phyloP scores from a whole-genome alignment of 2,113 vertebrate genomes.

The Salvelinus namaycush region DNA sequence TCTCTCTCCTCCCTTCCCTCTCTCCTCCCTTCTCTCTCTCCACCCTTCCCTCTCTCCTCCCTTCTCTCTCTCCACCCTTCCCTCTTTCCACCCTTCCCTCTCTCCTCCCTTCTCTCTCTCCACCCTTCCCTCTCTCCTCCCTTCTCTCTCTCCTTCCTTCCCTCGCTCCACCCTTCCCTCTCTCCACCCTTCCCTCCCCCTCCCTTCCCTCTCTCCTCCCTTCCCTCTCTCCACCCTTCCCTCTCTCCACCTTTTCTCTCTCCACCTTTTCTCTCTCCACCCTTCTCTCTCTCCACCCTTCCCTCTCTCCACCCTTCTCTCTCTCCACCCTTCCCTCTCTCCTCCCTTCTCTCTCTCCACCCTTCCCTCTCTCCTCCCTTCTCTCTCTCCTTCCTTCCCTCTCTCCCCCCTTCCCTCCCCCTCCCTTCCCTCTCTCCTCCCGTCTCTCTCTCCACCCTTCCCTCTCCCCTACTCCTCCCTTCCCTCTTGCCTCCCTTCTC shows the following conservation, averaged over 20 bases:
- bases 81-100: conserved; percentile 44
- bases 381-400: neutral
- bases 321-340: conserved; percentile 43
- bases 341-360: conserved; percentile 26
- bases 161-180: conserved; percentile 48
- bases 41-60: conserved; percentile 32
- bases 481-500: no score
- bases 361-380: neutral
- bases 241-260: conserved; percentile 11
- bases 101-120: conserved; percentile 9
- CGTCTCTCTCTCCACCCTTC: conserved; percentile 37
- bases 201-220: no score
- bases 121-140: conserved; percentile 31
- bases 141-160: conserved; percentile 16
- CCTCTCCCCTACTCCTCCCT: conserved; percentile 13
- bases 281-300: conserved; percentile 37
- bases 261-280: conserved; percentile 28
- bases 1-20: conserved; percentile 43
- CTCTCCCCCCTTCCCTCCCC: conserved; percentile 42
- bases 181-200: conserved; percentile 2
- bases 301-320: neutral
- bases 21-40: conserved; percentile 13
- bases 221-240: conserved; percentile 42
- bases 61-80: no score
- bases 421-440: no score